A percentile compares a stretch with the other conserved stretches of the same genome.
Evolutionary conservation across 2,113 vertebrate species (phyloP).

Genomic region (Rhea pennata): DNA sequence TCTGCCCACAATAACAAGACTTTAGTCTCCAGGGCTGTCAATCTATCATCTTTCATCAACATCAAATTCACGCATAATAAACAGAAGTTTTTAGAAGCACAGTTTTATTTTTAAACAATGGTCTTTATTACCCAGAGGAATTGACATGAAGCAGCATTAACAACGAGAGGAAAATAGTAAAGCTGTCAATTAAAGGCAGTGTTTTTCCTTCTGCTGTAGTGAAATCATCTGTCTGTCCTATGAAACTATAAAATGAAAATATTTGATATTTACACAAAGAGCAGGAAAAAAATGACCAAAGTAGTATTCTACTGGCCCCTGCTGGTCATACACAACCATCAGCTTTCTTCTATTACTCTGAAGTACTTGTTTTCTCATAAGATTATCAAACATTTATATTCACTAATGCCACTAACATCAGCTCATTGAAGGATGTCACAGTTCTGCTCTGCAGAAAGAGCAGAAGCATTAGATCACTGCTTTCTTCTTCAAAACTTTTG

Average conservation of each 20-base stretch:
- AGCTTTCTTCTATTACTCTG: neutral
- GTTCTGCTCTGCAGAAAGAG: neutral
- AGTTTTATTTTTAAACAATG: neutral
- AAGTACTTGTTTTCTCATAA: neutral
- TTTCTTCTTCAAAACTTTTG: neutral
- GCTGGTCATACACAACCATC: neutral
- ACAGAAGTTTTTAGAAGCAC: neutral
- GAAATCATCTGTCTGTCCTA: neutral
- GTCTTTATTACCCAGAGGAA: neutral
- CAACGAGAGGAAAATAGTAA: neutral
- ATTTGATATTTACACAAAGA: neutral
- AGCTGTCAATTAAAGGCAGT: neutral
- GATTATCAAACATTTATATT: neutral
- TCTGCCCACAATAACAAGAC: neutral
- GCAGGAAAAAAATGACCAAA: neutral
- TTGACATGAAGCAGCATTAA: conserved; percentile 16
- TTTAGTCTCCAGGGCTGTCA: neutral
- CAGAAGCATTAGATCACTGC: neutral
- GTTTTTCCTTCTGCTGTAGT: neutral
- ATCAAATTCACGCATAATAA: conserved; percentile 17
- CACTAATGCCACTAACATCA: neutral
- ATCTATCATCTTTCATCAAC: neutral
- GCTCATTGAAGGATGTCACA: neutral
- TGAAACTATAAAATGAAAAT: neutral
- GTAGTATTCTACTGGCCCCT: conserved; percentile 7